Evolutionary conservation across 2,797 vertebrate species (phyloP), one percentile per base, ranked within the genome.

Genomic region (Oreochromis grahami): DNA sequence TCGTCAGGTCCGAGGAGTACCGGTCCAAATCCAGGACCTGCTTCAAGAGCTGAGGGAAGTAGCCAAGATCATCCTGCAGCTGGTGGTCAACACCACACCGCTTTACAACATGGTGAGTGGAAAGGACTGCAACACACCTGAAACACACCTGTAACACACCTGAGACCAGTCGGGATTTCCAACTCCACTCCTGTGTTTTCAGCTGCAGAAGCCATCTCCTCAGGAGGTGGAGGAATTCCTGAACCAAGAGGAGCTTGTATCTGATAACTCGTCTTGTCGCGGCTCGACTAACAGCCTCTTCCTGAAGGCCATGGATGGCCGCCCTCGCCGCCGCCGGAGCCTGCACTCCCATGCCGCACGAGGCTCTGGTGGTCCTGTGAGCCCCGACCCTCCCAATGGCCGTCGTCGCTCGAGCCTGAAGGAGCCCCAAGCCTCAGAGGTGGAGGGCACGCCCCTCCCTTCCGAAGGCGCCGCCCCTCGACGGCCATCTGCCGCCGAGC

Each of bases 51-150:
- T 96, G 76, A 91, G 89, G 80, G 91, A 96, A 51, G 89, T 96
- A 5, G 12, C 91, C 83, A 92, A 88, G 87, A 84, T 96, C 77
- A 88, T 94, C 19, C 84, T 96, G 74, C 96, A 96, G 91, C 84
- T 96, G 21, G 36, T 96, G 26, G 81, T 96, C 94, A 96, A 96
- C 74, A 84, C 79, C 85, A 96, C 95, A 0, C 95, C 94, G 0
- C 95, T 97, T n/a, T 96, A 96, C 90, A 88, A 81, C 86, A 63
- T 95, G 95, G 96, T 96, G 85, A 91, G 94, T 36, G 19, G 32
- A n/a, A 0, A n/a, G 9, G 3, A 19, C 32, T n/a, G 17, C 32
- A 60, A n/a, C 55, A 56, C 14, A 6, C 29, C 29, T 29, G 29
- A 5, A 29, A 51, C 4, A 48, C 41, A 41, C 19, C 38, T 51